phyloP scores from a whole-genome alignment of 1,140 invertebrate genomes.

The Cherax quadricarinatus region DNA sequence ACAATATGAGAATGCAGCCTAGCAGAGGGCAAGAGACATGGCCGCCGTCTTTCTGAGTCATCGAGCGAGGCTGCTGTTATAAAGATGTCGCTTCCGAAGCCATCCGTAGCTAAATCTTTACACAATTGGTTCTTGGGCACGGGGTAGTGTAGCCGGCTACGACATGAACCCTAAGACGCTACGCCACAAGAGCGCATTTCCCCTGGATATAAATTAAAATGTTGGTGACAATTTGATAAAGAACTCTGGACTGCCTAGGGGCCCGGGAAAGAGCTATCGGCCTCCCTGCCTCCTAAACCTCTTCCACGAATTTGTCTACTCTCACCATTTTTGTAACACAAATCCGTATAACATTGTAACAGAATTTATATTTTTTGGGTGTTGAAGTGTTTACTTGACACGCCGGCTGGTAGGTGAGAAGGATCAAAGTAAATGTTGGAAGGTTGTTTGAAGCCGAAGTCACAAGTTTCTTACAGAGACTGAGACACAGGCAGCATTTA shows the following conservation, averaged over 20 bases:
- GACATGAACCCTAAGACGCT: background rate
- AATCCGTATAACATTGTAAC: too few species aligned
- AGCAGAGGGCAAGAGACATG: too few species aligned
- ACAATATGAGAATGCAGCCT: too few species aligned
- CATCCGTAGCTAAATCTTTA: conserved; percentile 16
- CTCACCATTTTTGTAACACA: too few species aligned
- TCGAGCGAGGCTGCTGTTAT: background rate
- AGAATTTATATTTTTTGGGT: too few species aligned
- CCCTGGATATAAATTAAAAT: background rate
- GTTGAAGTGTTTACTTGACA: too few species aligned
- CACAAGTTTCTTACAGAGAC: too few species aligned
- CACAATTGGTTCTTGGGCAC: conserved; percentile 16
- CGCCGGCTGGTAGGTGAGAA: too few species aligned
- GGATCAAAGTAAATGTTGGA: too few species aligned
- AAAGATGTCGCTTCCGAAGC: background rate
- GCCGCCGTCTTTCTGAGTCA: too few species aligned
- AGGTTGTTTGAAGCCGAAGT: too few species aligned
- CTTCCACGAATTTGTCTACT: background rate
- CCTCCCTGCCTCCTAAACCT: background rate
- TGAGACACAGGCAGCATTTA: too few species aligned
- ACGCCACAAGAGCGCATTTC: background rate
- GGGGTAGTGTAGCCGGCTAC: background rate
- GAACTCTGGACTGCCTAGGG: background rate
- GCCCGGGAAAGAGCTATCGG: background rate
- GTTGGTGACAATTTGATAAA: conserved; percentile 21